These are phyloP conservation scores for Vidua macroura DNA, from an alignment of 2,113 vertebrate genomes.

Conservation along the genomic window DNA sequence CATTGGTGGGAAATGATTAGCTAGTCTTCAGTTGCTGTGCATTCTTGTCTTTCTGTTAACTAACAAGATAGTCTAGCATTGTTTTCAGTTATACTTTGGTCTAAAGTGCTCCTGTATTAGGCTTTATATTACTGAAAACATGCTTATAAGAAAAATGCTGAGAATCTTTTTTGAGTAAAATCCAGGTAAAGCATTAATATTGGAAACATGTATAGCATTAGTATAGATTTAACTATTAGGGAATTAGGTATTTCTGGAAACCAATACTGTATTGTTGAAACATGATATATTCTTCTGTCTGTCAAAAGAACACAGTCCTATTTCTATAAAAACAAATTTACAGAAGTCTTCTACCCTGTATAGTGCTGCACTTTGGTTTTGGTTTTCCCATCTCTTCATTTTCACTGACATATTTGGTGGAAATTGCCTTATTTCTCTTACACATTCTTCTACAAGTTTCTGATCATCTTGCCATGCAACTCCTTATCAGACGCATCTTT, in stretches of 20 bases:
- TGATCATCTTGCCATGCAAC: background rate
- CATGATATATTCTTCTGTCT: background rate
- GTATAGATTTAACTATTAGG: background rate
- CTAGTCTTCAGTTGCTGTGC: background rate
- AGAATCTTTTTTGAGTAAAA: slow-evolving; percentile 23
- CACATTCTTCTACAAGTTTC: background rate
- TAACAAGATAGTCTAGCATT: background rate
- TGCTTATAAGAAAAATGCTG: background rate
- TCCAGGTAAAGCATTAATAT: slow-evolving; percentile 17
- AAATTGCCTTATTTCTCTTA: background rate
- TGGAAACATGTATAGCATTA: background rate
- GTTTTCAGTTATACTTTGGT: slow-evolving; percentile 33
- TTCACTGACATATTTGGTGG: background rate
- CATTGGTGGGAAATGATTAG: background rate
- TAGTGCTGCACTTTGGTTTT: background rate
- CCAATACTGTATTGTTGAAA: background rate
- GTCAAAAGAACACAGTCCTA: background rate
- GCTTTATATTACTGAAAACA: background rate
- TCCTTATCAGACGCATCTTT: background rate
- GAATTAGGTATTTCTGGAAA: slow-evolving; percentile 2
- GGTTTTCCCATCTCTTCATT: background rate
- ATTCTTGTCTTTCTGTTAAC: background rate
- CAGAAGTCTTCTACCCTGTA: background rate
- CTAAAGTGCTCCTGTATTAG: background rate
- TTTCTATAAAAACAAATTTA: background rate